Evolutionary conservation across 2,888 invertebrate genomes (phyloP).

Genomic region (Tipula lateralis): DNA sequence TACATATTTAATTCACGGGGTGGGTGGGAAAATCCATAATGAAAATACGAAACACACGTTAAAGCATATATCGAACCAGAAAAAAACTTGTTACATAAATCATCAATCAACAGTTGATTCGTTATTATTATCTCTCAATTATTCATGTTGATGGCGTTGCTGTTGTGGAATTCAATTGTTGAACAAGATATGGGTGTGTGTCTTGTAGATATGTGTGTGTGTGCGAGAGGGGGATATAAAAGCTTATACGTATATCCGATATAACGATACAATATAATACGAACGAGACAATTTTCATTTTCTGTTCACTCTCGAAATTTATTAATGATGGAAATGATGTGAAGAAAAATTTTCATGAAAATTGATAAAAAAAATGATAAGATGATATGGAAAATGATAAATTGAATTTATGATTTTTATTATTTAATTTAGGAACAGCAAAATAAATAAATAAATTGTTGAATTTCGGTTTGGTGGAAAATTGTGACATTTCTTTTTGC

Average conservation of each 20-base stretch:
- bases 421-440: not conserved
- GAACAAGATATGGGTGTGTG: not conserved
- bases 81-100: not conserved
- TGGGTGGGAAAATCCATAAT: not conserved
- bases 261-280: too few relatives aligned
- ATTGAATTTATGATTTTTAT: constrained; percentile 24
- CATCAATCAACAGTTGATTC: constrained; percentile 19
- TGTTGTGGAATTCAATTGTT: constrained; percentile 19
- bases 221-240: too few relatives aligned
- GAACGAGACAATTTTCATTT: not conserved
- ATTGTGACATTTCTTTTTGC: not conserved
- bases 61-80: not conserved
- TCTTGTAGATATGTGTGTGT: not conserved
- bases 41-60: not conserved
- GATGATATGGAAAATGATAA: constrained; percentile 24
- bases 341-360: not conserved
- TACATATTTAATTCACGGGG: not conserved
- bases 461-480: not conserved
- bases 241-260: too few relatives aligned
- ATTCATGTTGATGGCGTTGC: not conserved
- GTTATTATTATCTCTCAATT: constrained; percentile 24
- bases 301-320: not conserved
- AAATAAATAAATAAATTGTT: not conserved
- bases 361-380: constrained; percentile 7
- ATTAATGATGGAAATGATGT: not conserved